These are phyloP conservation scores for Macropodus opercularis DNA, from an alignment of 2,797 vertebrate species.

Conservation along the genomic window DNA sequence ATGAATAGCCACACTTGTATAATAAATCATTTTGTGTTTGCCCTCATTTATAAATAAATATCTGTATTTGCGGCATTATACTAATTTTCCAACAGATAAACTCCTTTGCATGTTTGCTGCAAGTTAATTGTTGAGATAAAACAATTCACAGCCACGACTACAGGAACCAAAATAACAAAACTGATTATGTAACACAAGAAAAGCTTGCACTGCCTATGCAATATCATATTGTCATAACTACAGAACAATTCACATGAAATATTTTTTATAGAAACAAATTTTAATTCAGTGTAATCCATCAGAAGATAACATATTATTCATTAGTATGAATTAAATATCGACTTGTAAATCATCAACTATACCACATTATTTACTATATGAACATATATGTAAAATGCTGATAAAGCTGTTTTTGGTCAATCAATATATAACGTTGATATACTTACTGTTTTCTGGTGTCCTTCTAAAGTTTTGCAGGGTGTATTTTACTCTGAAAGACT, in stretches of 20 bases:
- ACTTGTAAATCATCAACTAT: background rate
- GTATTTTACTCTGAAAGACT: background rate
- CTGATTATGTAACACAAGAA: background rate
- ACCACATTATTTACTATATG: background rate
- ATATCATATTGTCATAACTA: background rate
- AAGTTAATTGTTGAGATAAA: background rate
- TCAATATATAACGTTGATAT: background rate
- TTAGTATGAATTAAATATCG: background rate
- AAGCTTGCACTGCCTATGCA: background rate
- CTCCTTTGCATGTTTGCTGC: background rate
- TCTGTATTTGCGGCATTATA: background rate
- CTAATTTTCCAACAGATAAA: background rate
- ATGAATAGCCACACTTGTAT: background rate
- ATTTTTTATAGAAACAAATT: background rate
- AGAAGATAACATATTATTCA: no score
- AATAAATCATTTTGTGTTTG: background rate
- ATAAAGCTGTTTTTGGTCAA: background rate
- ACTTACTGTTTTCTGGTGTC: background rate
- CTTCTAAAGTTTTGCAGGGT: background rate
- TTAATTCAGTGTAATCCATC: background rate
- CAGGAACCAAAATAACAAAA: background rate
- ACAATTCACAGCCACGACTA: background rate
- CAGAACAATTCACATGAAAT: background rate
- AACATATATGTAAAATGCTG: background rate
- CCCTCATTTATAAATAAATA: background rate